Evolutionary conservation across 1,140 invertebrate species (phyloP), one percentile per base, ranked within the genome.

Genomic region (Drosophila ananassae): DNA sequence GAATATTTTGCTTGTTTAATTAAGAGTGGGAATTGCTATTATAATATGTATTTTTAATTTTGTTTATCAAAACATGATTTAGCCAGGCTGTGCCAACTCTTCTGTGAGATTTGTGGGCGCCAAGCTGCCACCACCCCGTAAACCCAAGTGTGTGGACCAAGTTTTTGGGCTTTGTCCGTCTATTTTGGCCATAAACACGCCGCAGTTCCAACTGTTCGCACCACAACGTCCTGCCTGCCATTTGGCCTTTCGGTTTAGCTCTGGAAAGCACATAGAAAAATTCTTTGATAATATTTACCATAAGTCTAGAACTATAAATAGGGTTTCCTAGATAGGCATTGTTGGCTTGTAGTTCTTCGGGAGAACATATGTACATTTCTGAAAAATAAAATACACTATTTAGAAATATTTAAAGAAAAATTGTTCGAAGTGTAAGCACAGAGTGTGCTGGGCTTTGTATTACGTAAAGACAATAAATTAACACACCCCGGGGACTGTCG

Each of bases 391-490:
- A 2, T 2, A n/a, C 7, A 9, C 2, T 9, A 22, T n/a, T 24
- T 2, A 10, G 10, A 32, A 32, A 32, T 10, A 32, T 32, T 10
- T 32, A 32, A 2, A 8, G 3, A 12, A 12, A 37, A 12, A 12
- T 22, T 44, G 10, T 13, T 47, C 12, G 3, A 3, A 69, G 66
- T 69, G 66, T 8, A 39, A 25, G 10, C 25, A 48, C 39, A 52
- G 0, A 32, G 46, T 32, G 48, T 54, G n/a, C 10, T 50, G 28
- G 39, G 25, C 46, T 57, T 69, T 37, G 63, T 52, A 69, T 69
- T 69, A 69, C 66, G 66, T 13, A 39, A 69, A 50, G 64, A 69
- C 64, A 69, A 69, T 69, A 69, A 69, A 69, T 69, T 69, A 69
- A 69, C 66, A 69, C 63, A 32, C 51, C 41, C 63, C 63, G 13